phyloP scores from a whole-genome alignment of 2,797 vertebrate genomes.

The Oceanodroma leucorhoa region DNA sequence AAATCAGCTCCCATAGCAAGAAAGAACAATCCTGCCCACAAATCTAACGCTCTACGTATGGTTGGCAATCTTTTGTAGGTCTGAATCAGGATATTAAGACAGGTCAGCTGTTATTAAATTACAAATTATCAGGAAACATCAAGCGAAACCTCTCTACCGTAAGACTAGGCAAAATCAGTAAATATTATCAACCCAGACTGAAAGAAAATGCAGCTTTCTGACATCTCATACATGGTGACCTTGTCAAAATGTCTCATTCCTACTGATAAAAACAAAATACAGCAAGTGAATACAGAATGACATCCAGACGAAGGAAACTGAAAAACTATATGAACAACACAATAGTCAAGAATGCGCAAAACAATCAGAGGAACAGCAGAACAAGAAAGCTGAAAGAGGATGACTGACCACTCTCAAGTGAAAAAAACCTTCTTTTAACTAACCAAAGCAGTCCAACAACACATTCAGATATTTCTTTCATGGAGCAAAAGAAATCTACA shows the following conservation, averaged over 20 bases:
- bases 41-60: neutral
- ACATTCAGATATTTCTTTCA: neutral
- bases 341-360: neutral
- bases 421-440: neutral
- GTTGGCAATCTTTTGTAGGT: neutral
- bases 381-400: neutral
- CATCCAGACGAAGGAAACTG: neutral
- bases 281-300: neutral
- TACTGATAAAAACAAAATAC: conserved; percentile 19
- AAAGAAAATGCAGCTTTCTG: conserved; percentile 3
- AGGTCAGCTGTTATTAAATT: neutral
- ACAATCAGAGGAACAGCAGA: neutral
- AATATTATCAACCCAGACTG: neutral
- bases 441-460: neutral
- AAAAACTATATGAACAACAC: neutral
- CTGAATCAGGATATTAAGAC: neutral
- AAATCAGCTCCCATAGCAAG: neutral
- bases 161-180: neutral
- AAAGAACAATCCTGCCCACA: neutral
- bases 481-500: neutral
- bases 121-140: neutral
- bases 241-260: conserved; percentile 33
- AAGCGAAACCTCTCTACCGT: neutral
- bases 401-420: neutral
- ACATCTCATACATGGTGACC: neutral